A percentile compares a stretch with the other conserved stretches of the same genome.
Evolutionary conservation across 2,888 invertebrate species (phyloP).

Genomic region (Lamproptera curius): DNA sequence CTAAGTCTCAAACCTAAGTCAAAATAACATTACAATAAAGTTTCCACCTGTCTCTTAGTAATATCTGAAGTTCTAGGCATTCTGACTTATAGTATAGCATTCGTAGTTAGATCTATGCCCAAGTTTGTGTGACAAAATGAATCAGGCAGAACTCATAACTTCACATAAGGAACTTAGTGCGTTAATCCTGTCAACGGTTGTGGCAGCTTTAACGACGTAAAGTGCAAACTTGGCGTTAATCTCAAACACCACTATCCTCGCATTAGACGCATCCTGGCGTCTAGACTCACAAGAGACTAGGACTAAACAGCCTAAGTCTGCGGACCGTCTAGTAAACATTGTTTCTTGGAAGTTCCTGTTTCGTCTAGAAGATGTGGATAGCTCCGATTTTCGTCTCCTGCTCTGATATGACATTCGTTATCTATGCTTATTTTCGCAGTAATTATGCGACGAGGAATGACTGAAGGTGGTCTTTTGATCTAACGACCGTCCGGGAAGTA

Average conservation of each 20-base stretch:
- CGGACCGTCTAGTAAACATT: slow-evolving; percentile 30
- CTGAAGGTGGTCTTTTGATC: background rate
- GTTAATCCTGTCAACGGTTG: background rate
- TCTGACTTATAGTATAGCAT: no score
- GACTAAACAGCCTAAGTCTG: slow-evolving; percentile 43
- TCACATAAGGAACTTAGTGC: no score
- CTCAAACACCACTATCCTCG: slow-evolving; percentile 21
- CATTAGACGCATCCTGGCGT: slow-evolving; percentile 32
- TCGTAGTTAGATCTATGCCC: no score
- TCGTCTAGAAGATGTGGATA: background rate
- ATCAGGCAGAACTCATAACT: no score
- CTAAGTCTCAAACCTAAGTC: no score
- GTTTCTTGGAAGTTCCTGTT: slow-evolving; percentile 1
- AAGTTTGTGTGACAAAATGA: no score
- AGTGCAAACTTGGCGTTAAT: background rate
- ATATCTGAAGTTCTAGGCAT: no score
- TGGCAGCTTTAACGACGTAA: slow-evolving; percentile 3
- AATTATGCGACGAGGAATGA: no score
- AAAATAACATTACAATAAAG: no score
- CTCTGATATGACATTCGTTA: background rate
- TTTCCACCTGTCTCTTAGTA: no score
- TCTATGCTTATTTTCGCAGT: background rate
- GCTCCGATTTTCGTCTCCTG: background rate
- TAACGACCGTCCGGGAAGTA: background rate
- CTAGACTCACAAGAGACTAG: slow-evolving; percentile 39